Base-by-base conservation (phyloP, 1,140 invertebrate species). In the Colletes gigas region DNA sequence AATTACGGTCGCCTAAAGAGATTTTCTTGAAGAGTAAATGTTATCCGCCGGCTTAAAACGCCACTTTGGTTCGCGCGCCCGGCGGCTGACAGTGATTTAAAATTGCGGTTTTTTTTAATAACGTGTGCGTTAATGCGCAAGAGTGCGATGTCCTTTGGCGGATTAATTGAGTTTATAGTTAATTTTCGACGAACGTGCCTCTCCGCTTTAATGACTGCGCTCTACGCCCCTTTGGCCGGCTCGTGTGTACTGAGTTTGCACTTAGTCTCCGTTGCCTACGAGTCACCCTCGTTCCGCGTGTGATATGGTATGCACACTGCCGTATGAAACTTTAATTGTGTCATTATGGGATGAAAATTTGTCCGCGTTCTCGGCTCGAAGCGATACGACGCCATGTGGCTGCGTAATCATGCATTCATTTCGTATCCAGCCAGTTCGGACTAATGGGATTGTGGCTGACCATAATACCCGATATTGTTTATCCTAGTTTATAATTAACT, bases 151-250 rank as follows among this genome's bases (percentile, higher is more conserved):
- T 74, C 84, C 74, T 77, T 86, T 86, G 69, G 65, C 50, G 81
- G 81, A 83, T 79, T 85, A 86, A 86, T 86, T 71, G 80, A 83
- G 84, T 86, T 86, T 80, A 83, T 73, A 78, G 84, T 86, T 86
- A 86, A 86, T 86, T 86, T 86, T 78, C 84, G 44, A 81, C 83
- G 70, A 69, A 75, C 84, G 66, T 73, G n/a, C 69, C 68, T 77
- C 71, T 77, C 83, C 68, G 62, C 84, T 85, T 85, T 85, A 85
- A 83, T 84, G 72, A 75, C 57, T 52, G 54, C 15, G 44, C 72
- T 55, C n/a, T 41, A 14, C 57, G 66, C 74, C 65, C 54, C 79
- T 78, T 79, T 55, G 70, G 60, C n/a, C 59, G 44, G 41, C 60
- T 10, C 55, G 70, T 81, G 60, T 65, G 69, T 59, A 55, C 72